Conservation (phyloP, 2,113 vertebrate genomes). For the Thunnus thynnus region DNA sequence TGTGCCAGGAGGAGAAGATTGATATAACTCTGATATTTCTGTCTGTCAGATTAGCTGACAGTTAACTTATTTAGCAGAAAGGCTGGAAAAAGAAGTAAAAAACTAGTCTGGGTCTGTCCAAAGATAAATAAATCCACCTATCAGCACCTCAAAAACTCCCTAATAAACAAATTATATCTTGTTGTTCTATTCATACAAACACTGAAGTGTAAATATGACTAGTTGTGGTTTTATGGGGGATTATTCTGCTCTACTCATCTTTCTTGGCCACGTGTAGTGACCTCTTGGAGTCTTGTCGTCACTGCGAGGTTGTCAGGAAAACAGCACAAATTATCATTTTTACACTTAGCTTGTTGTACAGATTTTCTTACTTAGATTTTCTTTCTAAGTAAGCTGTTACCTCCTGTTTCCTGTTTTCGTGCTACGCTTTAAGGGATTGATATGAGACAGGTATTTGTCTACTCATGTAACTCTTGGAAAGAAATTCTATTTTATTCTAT, state of each 20-base stretch:
- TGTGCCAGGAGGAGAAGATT: neutral
- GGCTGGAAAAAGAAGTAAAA: neutral
- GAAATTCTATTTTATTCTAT: neutral
- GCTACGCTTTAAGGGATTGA: neutral
- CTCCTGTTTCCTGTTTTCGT: neutral
- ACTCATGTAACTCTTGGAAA: conserved; percentile 2
- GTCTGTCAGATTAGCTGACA: neutral
- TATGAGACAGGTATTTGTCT: neutral
- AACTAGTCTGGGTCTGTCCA: neutral
- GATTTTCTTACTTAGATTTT: too few species aligned
- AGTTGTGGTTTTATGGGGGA: too few species aligned
- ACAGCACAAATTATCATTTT: too few species aligned
- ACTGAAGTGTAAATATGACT: too few species aligned
- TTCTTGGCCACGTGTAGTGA: too few species aligned
- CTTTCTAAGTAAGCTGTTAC: neutral
- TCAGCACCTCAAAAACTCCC: too few species aligned
- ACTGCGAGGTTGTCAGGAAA: too few species aligned
- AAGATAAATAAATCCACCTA: neutral
- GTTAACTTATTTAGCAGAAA: neutral
- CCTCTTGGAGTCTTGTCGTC: too few species aligned
- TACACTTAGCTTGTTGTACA: too few species aligned
- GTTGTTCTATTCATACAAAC: too few species aligned
- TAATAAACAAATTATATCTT: too few species aligned
- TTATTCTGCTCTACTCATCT: too few species aligned
- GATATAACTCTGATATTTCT: neutral